phyloP scores from a whole-genome alignment of 2,113 vertebrate species.

The Stercorarius parasiticus region DNA sequence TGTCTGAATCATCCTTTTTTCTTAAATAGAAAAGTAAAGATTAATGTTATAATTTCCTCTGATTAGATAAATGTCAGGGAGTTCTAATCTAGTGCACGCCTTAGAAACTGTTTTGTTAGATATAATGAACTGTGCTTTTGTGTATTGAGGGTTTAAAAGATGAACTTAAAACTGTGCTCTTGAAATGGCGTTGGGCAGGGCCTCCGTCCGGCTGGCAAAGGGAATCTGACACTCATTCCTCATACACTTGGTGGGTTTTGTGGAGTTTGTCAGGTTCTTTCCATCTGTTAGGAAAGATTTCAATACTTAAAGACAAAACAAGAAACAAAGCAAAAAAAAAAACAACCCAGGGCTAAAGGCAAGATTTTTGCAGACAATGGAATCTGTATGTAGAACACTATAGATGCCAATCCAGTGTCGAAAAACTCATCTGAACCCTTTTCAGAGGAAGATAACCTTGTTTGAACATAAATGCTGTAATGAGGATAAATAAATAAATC shows the following conservation, averaged over 20 bases:
- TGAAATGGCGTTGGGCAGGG: not conserved
- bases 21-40: not conserved
- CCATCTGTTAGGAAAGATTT: not conserved
- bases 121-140: not conserved
- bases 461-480: not conserved
- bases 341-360: rapidly evolving
- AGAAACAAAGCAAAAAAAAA: not conserved
- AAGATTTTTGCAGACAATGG: not conserved
- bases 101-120: not conserved
- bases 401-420: not conserved
- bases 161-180: not conserved
- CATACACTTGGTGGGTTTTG: rapidly evolving
- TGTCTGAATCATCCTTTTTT: not conserved
- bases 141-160: not conserved
- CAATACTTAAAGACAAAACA: rapidly evolving
- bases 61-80: constrained; percentile 21
- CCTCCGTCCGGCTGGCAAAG: not conserved
- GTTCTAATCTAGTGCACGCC: not conserved
- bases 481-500: not conserved
- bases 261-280: not conserved
- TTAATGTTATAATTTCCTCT: not conserved
- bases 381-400: not conserved
- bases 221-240: not conserved
- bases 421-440: not conserved
- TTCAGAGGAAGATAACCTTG: not conserved